Percentiles rank a stretch among this genome's conserved stretches.
phyloP scores from a whole-genome alignment of 2,113 vertebrate species.

The Chrysochloris asiatica region DNA sequence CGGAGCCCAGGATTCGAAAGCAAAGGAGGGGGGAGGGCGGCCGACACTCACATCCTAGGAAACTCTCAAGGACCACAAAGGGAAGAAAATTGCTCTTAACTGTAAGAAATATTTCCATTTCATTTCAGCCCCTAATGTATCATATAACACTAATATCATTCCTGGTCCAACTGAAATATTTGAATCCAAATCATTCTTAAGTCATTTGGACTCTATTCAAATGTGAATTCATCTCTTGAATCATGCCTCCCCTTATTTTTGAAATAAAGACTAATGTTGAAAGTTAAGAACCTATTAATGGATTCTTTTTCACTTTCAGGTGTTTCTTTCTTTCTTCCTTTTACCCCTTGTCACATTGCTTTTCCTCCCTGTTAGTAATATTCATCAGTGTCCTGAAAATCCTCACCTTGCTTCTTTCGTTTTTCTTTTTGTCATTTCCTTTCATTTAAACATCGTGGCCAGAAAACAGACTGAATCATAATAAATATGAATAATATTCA shows the following conservation, averaged over 20 bases:
- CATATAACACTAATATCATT: conserved; percentile 37
- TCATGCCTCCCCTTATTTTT: conserved; percentile 50
- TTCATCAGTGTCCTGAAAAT: not conserved
- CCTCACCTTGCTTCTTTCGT: not conserved
- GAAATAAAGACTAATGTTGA: conserved; percentile 27
- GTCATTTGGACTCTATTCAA: conserved; percentile 73
- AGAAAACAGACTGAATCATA: conserved; percentile 61
- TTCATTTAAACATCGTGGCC: conserved; percentile 73
- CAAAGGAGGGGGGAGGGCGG: not conserved
- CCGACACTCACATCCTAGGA: not conserved
- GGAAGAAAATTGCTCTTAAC: conserved; percentile 51
- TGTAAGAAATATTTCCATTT: conserved; percentile 62
- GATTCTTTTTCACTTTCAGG: conserved; percentile 32
- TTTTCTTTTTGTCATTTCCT: conserved; percentile 63
- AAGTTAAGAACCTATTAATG: conserved; percentile 32
- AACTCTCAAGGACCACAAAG: conserved; percentile 52
- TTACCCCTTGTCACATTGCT: not conserved
- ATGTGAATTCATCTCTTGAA: conserved; percentile 71
- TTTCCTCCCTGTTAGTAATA: conserved; percentile 23
- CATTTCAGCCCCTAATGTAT: conserved; percentile 44
- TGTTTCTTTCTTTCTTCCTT: not conserved
- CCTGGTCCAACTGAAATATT: conserved; percentile 56
- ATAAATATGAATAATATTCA: conserved; percentile 73
- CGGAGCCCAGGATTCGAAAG: not conserved
- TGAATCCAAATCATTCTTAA: conserved; percentile 63